Percentiles rank a stretch among this genome's conserved stretches.
These are phyloP conservation scores for Eilema depressum DNA, from an alignment of 2,888 invertebrate species.

Conservation along the genomic window DNA sequence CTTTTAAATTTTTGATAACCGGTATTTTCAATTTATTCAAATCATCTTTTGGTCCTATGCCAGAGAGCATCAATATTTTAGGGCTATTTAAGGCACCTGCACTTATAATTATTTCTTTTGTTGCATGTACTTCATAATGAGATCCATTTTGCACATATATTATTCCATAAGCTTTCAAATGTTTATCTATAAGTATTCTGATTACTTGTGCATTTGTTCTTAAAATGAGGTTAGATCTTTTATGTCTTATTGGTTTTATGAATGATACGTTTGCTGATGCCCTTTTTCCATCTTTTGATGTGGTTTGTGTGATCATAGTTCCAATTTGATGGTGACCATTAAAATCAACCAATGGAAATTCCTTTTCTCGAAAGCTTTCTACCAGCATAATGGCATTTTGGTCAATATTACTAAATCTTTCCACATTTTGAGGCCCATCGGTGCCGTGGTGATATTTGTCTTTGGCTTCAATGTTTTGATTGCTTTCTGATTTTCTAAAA, in stretches of 20 bases:
- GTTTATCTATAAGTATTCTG: conserved; percentile 83
- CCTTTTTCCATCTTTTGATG: conserved; percentile 86
- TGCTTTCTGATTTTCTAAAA: conserved; percentile 89
- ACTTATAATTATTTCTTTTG: conserved; percentile 88
- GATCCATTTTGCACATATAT: conserved; percentile 61
- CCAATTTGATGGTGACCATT: conserved; percentile 87
- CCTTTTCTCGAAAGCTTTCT: conserved; percentile 87
- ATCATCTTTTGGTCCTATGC: conserved; percentile 87
- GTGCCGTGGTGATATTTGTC: conserved; percentile 85
- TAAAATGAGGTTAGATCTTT: conserved; percentile 80
- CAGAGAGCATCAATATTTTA: conserved; percentile 88
- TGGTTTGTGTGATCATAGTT: conserved; percentile 88
- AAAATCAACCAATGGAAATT: conserved; percentile 85
- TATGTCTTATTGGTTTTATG: conserved; percentile 87
- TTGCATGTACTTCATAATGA: conserved; percentile 64
- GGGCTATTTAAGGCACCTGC: conserved; percentile 88
- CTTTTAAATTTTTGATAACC: conserved; percentile 88
- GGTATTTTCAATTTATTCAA: conserved; percentile 78
- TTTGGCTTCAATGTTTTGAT: conserved; percentile 79
- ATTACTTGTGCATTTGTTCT: conserved; percentile 84
- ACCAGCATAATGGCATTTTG: conserved; percentile 83
- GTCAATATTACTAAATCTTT: conserved; percentile 88
- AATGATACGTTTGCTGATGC: conserved; percentile 89
- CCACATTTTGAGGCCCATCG: conserved; percentile 88
- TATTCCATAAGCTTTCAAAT: conserved; percentile 65